Base-by-base conservation (phyloP, 2,888 invertebrate genomes). In the Mesorhabditis sp. region DNA sequence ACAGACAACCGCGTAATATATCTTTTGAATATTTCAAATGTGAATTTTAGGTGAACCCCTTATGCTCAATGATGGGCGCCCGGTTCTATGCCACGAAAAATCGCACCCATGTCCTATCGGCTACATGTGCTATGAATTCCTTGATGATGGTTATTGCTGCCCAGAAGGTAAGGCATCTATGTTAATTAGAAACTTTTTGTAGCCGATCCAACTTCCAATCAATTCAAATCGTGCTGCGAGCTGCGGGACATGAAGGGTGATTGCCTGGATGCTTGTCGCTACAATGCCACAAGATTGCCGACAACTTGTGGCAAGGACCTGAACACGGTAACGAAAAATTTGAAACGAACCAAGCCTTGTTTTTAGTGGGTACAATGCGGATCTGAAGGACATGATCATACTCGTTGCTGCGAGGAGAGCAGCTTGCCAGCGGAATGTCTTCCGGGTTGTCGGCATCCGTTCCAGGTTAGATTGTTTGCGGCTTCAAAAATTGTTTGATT, bases 341-440 rank as follows among this genome's bases (percentile, higher is more conserved):
- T 50, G 2, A 50, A 50, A n/a, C 7, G n/a, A n/a, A 50, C 58
- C 7, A 50, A 13, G 58, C n/a, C n/a, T 50, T 13, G 58, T 13
- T 50, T 50, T 50, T 50, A 68, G 43, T 78, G 78, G 78, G 68
- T 76, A 13, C 75, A 76, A 63, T 80, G 80, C 67, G 77, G 74
- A 15, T 80, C 80, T 0, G 77, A 78, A 70, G 80, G 80, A 63
- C 74, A 76, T n/a, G 79, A 79, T 68, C 78, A 78, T 68, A 45
- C 69, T 43, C 64, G 78, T 58, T 82, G 82, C 66, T 82, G 82
- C 62, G 65, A 69, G 44, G 66, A 73, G 42, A 74, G 75, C 62
- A 68, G 69, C 41, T 69, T 80, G 5, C 70, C 76, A 10, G 69
- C 69, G 7, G 67, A 68, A 13, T 82, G 82, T 66, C 71, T 72